Conservation (phyloP, 1,140 invertebrate species). For the Scaptomyza graminum region DNA sequence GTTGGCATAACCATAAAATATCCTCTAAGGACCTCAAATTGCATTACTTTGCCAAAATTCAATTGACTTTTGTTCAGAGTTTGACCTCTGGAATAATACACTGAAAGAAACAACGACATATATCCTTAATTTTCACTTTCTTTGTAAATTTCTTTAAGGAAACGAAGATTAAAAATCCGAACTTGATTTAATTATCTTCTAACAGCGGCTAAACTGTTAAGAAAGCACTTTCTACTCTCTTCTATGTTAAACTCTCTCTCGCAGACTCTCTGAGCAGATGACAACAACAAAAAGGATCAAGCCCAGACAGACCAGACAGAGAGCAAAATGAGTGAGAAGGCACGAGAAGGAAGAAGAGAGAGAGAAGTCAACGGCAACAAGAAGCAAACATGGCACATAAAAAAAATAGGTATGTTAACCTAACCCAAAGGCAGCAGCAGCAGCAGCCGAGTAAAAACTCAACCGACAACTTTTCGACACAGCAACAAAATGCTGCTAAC, state of each 20-base stretch:
- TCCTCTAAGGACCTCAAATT: no score
- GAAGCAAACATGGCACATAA: conserved; percentile 29
- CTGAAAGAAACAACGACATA: no score
- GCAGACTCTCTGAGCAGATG: background rate
- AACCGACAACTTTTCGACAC: conserved; percentile 54
- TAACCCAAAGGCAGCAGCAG: conserved; percentile 34
- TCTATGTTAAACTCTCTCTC: background rate
- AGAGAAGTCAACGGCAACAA: conserved; percentile 16
- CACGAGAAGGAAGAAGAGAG: conserved; percentile 1
- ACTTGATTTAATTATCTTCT: conserved; percentile 16
- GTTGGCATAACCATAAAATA: no score
- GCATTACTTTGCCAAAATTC: no score
- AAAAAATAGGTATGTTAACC: conserved; percentile 43
- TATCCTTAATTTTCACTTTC: no score
- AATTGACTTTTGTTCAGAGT: no score
- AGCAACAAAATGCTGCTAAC: conserved; percentile 3
- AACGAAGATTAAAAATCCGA: no score
- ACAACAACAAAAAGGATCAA: conserved; percentile 29
- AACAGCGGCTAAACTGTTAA: conserved; percentile 14
- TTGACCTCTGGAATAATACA: no score
- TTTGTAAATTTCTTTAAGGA: no score
- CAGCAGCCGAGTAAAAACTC: conserved; percentile 46
- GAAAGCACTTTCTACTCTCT: conserved; percentile 9
- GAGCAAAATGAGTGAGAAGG: background rate
- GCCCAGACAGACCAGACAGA: conserved; percentile 5